These are phyloP conservation scores for Epinephelus malabaricus DNA, from an alignment of 2,797 vertebrate species.

Conservation along the genomic window DNA sequence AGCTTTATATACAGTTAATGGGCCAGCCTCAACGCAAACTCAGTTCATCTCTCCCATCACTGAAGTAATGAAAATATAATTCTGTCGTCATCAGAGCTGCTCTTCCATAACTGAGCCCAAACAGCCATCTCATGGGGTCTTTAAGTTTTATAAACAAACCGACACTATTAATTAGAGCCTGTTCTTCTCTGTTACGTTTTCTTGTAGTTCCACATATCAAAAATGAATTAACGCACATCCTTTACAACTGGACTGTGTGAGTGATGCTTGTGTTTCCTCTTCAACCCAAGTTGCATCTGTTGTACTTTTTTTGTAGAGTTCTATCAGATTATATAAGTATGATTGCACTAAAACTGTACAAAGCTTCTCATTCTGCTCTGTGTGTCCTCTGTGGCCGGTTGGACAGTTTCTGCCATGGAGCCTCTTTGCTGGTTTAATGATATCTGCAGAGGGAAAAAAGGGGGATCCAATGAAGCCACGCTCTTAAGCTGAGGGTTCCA, in stretches of 20 bases:
- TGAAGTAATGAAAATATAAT: not conserved
- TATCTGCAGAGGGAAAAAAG: conserved; percentile 1
- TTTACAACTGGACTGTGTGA: conserved; percentile 68
- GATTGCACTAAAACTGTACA: conserved; percentile 83
- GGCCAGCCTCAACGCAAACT: not conserved
- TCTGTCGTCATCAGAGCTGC: not conserved
- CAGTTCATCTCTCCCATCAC: not conserved
- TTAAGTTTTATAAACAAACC: conserved; percentile 20
- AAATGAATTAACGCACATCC: conserved; percentile 56
- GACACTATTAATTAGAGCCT: conserved; percentile 37
- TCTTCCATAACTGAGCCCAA: not conserved
- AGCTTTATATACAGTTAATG: no score
- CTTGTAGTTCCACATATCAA: conserved; percentile 68
- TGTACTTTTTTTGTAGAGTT: conserved; percentile 57
- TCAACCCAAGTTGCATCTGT: conserved; percentile 51
- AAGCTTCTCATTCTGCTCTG: conserved; percentile 53
- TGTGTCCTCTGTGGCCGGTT: conserved; percentile 28
- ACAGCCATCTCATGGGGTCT: conserved; percentile 35
- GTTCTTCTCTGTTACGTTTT: conserved; percentile 61
- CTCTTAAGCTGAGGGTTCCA: conserved; percentile 70
- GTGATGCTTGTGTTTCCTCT: conserved; percentile 20
- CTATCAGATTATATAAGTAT: conserved; percentile 61
- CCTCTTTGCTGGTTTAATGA: conserved; percentile 7
- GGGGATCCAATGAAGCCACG: conserved; percentile 77
- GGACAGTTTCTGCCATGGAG: conserved; percentile 36